These are phyloP conservation scores for Gadus macrocephalus DNA, from an alignment of 2,113 vertebrate species.

Conservation along the genomic window DNA sequence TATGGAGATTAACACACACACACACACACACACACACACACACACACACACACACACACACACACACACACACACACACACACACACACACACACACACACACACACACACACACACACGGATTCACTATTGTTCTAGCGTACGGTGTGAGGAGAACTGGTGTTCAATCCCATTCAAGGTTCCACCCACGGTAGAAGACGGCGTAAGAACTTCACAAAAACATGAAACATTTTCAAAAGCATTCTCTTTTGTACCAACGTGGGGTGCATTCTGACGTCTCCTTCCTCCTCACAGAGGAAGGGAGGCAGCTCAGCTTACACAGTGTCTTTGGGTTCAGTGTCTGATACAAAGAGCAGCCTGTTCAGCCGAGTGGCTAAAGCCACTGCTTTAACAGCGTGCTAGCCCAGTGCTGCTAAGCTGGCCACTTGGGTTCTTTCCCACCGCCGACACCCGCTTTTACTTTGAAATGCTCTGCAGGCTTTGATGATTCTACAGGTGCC, in stretches of 20 bases:
- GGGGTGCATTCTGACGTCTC: constrained; percentile 15
- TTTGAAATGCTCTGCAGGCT: constrained; percentile 18
- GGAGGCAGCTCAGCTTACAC: constrained; percentile 32
- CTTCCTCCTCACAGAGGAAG: constrained; percentile 20
- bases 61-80: constrained; percentile 3
- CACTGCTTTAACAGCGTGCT: constrained; percentile 19
- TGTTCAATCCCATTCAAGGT: constrained; percentile 23
- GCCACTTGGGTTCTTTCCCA: not conserved
- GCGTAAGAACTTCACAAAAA: constrained; percentile 15
- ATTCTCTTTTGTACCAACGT: constrained; percentile 36
- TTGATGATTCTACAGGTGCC: no score
- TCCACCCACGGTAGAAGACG: constrained; percentile 7
- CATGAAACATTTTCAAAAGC: no score
- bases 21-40: constrained; percentile 1
- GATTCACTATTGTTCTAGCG: no score
- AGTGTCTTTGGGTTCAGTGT: constrained; percentile 31
- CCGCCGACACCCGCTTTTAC: not conserved
- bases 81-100: constrained; percentile 8
- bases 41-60: constrained; percentile 1
- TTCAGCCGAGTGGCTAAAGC: constrained; percentile 25
- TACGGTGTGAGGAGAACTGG: constrained; percentile 15
- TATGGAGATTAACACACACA: not conserved
- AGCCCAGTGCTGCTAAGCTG: constrained; percentile 34
- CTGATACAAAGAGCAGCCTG: constrained; percentile 50
- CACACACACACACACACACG: constrained; percentile 28